Evolutionary conservation across 37 sponge, comb jelly and placozoan species (phyloP).

Genomic region (Haliclona indistincta): DNA sequence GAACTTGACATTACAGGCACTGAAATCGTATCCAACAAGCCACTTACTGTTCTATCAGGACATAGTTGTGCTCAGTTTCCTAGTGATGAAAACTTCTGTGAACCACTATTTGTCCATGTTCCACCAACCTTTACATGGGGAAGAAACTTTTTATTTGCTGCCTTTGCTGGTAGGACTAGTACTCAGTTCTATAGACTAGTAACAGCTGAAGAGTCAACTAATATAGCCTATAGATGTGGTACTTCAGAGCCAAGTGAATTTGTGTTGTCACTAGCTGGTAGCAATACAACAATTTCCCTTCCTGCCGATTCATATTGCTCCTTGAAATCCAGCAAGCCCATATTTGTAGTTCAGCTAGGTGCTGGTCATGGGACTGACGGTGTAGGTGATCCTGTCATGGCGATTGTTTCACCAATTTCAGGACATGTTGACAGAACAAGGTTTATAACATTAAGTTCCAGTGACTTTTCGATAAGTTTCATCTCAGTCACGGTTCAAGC

Average conservation of each 20-base stretch:
- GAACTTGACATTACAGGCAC: constrained; percentile 20
- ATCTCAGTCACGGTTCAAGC: constrained; percentile 1
- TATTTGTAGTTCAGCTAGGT: background rate
- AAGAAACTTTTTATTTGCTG: background rate
- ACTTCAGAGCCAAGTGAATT: too few relatives aligned
- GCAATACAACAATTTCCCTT: background rate
- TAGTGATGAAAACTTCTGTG: too few relatives aligned
- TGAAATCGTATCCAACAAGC: constrained; percentile 15
- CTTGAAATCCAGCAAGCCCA: background rate
- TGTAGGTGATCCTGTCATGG: constrained; percentile 5
- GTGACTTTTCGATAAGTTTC: background rate
- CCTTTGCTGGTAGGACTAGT: constrained; percentile 11
- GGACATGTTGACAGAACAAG: background rate
- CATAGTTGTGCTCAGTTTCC: too few relatives aligned
- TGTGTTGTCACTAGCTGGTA: too few relatives aligned
- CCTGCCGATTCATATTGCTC: background rate
- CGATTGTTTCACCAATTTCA: constrained; percentile 5
- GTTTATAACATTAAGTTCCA: background rate
- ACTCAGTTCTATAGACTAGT: background rate
- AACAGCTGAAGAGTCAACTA: background rate
- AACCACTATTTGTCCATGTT: constrained; percentile 3
- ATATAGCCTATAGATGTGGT: background rate
- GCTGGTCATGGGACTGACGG: background rate
- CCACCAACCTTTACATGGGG: too few relatives aligned
- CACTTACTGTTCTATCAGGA: too few relatives aligned